Conservation (phyloP, 2,888 invertebrate species). For the Dicycla oo region DNA sequence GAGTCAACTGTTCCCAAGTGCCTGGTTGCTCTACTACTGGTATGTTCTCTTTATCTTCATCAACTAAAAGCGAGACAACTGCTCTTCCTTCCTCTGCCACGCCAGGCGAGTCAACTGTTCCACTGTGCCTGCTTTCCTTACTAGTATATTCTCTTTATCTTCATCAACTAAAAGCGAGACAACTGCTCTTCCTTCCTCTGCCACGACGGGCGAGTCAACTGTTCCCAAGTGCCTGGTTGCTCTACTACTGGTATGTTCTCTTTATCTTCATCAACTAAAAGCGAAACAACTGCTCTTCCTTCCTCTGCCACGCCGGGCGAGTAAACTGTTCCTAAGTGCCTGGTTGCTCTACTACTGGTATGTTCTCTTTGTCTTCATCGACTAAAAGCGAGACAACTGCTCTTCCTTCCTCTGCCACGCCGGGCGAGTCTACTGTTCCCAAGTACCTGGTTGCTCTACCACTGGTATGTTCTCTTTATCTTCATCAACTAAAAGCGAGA, state of each 20-base stretch:
- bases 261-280: constrained; percentile 78
- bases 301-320: constrained; percentile 92
- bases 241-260: constrained; percentile 52
- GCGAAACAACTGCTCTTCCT: constrained; percentile 92
- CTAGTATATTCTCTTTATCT: too few species aligned
- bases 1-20: too few species aligned
- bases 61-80: too few species aligned
- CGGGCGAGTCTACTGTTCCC: constrained; percentile 91
- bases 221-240: constrained; percentile 79
- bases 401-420: constrained; percentile 88
- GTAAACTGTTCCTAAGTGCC: constrained; percentile 89
- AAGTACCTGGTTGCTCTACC: constrained; percentile 64
- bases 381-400: constrained; percentile 91
- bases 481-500: constrained; percentile 88
- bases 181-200: constrained; percentile 94
- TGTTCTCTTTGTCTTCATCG: constrained; percentile 54
- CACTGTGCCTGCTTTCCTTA: too few species aligned
- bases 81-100: too few species aligned
- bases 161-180: constrained; percentile 91
- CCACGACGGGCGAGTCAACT: constrained; percentile 91
- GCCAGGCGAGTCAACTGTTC: too few species aligned
- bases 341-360: constrained; percentile 49
- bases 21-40: too few species aligned
- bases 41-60: too few species aligned
- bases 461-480: constrained; percentile 39